Percentiles rank a stretch among this genome's conserved stretches.
Evolutionary conservation across 2,888 invertebrate genomes (phyloP).

Genomic region (Biston stratarius): DNA sequence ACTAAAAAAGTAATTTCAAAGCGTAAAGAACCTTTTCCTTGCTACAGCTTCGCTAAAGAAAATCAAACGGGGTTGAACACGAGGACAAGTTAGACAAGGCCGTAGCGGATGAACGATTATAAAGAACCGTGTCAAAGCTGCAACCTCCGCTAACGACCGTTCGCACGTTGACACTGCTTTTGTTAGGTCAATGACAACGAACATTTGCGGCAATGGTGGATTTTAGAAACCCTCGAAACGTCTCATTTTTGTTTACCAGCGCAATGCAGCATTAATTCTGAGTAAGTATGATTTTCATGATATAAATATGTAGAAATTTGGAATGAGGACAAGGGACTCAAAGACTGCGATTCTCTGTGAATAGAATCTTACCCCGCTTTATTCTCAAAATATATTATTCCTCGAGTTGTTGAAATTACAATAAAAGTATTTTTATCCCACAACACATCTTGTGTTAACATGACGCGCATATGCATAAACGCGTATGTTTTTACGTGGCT

Average conservation of each 20-base stretch:
- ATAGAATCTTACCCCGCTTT: too few relatives aligned
- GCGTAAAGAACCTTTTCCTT: not conserved
- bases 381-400: not conserved
- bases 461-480: too few relatives aligned
- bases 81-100: slow-evolving; percentile 64
- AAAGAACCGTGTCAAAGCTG: slow-evolving; percentile 76
- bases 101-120: slow-evolving; percentile 77
- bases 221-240: slow-evolving; percentile 19
- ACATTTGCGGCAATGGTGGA: slow-evolving; percentile 45
- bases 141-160: slow-evolving; percentile 69
- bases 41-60: not conserved
- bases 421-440: slow-evolving; percentile 3
- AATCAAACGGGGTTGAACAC: slow-evolving; percentile 7
- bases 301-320: slow-evolving; percentile 1
- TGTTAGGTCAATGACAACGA: slow-evolving; percentile 69
- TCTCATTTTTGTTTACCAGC: slow-evolving; percentile 8
- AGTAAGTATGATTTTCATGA: slow-evolving; percentile 9
- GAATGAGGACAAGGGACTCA: too few relatives aligned
- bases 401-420: not conserved
- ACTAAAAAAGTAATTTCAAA: slow-evolving; percentile 5
- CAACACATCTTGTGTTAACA: too few relatives aligned
- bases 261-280: slow-evolving; percentile 13
- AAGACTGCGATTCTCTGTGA: too few relatives aligned
- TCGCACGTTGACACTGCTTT: slow-evolving; percentile 60
- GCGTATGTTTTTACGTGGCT: not conserved